These are phyloP conservation scores for Apodemus agrarius DNA, from an alignment of 2,797 vertebrate genomes.

Conservation along the genomic window DNA sequence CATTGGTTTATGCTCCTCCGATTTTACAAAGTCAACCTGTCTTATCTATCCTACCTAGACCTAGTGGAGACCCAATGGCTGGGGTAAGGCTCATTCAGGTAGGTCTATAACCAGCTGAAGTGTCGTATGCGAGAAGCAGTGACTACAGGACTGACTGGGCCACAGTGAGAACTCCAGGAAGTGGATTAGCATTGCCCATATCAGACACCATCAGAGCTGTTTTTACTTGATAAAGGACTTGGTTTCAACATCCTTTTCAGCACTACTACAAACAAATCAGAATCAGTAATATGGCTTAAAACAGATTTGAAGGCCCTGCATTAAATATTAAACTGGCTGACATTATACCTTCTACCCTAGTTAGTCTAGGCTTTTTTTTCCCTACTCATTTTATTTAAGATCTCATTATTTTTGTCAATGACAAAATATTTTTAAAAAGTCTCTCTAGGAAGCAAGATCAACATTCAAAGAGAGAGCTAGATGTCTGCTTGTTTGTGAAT, in stretches of 20 bases:
- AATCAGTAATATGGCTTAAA: not conserved
- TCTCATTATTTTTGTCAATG: not conserved
- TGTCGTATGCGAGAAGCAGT: not conserved
- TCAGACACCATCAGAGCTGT: not conserved
- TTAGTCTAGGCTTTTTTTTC: not conserved
- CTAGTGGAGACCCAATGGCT: not conserved
- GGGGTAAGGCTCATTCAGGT: not conserved
- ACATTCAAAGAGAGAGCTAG: not conserved
- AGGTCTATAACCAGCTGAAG: not conserved
- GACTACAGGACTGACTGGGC: not conserved
- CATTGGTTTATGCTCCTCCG: not conserved
- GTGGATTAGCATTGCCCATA: not conserved
- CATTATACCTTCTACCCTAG: not conserved
- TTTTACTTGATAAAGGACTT: not conserved
- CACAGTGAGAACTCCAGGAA: not conserved
- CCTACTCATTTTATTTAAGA: slow-evolving; percentile 9
- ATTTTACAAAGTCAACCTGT: not conserved
- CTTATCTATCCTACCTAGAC: not conserved
- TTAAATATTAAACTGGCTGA: slow-evolving; percentile 25
- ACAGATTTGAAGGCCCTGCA: not conserved
- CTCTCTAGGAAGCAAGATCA: not conserved
- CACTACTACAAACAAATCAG: not conserved
- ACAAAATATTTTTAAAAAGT: not conserved
- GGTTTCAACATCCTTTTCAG: not conserved
- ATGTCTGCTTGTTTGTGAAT: not conserved